phyloP scores from a whole-genome alignment of 2,888 invertebrate species.

The Ochropacha duplaris region DNA sequence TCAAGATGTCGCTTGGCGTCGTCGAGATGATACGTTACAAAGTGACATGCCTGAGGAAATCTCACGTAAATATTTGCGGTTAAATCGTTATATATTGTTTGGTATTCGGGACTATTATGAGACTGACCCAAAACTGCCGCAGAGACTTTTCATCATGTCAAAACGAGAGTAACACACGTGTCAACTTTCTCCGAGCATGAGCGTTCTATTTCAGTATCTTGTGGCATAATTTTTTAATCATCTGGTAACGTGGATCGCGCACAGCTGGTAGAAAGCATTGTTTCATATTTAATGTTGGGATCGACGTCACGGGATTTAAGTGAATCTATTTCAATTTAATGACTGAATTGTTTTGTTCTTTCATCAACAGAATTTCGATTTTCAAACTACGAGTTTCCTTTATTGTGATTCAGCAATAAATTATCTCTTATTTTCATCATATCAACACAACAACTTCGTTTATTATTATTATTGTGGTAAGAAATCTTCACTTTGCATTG shows the following conservation, averaged over 20 bases:
- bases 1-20: conserved; percentile 20
- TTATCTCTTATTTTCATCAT: not conserved
- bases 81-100: conserved; percentile 43
- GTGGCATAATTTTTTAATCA: conserved; percentile 61
- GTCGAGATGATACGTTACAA: conserved; percentile 31
- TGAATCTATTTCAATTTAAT: not conserved
- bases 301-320: conserved; percentile 17
- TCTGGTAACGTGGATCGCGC: conserved; percentile 29
- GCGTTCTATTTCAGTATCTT: conserved; percentile 63
- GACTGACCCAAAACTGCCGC: conserved; percentile 75
- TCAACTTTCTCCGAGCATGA: conserved; percentile 64
- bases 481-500: conserved; percentile 8
- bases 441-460: conserved; percentile 1
- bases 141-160: conserved; percentile 59
- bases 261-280: conserved; percentile 56
- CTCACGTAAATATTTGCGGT: conserved; percentile 41
- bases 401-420: not conserved
- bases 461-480: conserved; percentile 15
- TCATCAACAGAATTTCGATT: not conserved
- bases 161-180: conserved; percentile 53
- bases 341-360: not conserved
- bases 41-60: conserved; percentile 42
- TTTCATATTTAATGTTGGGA: conserved; percentile 27
- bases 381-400: not conserved
- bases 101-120: conserved; percentile 62